Evolutionary conservation across 2,888 invertebrate species (phyloP).

Genomic region (Maniola hyperantus): DNA sequence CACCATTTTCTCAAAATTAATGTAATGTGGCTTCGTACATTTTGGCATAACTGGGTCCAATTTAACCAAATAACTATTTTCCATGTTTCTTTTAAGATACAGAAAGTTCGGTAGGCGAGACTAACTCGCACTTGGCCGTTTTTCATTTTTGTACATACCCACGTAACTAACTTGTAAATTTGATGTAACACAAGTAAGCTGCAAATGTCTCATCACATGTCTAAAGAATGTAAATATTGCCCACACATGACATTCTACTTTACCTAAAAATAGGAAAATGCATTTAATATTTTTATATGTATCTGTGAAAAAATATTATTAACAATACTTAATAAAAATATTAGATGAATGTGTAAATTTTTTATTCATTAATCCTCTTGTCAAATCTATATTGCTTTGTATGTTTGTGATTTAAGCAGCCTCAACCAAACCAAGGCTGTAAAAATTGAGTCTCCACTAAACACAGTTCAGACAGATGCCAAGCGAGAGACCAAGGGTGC

Average conservation of each 20-base stretch:
- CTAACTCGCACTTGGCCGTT: too few relatives aligned
- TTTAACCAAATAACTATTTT: too few relatives aligned
- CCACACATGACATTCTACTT: conserved; percentile 65
- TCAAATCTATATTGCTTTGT: neutral
- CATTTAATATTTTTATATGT: conserved; percentile 82
- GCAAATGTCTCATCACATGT: conserved; percentile 53
- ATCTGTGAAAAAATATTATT: conserved; percentile 56
- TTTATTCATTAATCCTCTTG: conserved; percentile 27
- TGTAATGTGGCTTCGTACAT: too few relatives aligned
- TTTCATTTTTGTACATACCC: conserved; percentile 37
- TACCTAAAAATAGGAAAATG: conserved; percentile 63
- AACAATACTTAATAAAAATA: conserved; percentile 79
- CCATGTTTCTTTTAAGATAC: too few relatives aligned
- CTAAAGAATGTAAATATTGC: conserved; percentile 66
- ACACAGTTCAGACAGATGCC: too few relatives aligned
- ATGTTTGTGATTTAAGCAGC: too few relatives aligned
- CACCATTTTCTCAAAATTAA: too few relatives aligned
- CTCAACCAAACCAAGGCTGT: too few relatives aligned
- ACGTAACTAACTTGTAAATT: conserved; percentile 30
- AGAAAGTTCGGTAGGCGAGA: too few relatives aligned
- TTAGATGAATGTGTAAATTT: conserved; percentile 63
- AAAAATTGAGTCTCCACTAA: too few relatives aligned
- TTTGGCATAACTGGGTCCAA: too few relatives aligned
- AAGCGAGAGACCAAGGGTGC: too few relatives aligned
- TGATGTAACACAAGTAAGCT: conserved; percentile 43